Evolutionary conservation across 2,888 invertebrate species (phyloP).

Genomic region (Spodoptera littoralis): DNA sequence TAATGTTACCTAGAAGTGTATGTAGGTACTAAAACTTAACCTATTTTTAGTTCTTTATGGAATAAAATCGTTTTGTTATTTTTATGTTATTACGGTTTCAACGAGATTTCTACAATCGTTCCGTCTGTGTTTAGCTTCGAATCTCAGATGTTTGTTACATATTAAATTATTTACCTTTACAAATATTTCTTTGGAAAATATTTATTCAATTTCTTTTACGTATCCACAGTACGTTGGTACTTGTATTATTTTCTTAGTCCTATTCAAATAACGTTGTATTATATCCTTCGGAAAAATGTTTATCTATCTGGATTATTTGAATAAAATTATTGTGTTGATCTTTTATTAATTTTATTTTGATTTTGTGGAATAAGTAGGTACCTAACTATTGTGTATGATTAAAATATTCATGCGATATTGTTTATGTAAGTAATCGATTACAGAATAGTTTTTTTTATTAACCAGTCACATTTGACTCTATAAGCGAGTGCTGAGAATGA

Average conservation of each 20-base stretch:
- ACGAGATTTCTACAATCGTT: background rate
- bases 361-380: background rate
- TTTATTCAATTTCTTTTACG: background rate
- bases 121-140: background rate
- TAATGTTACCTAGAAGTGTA: too few relatives aligned
- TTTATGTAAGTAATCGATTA: too few relatives aligned
- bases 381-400: too few relatives aligned
- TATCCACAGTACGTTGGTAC: background rate
- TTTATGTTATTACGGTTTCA: background rate
- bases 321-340: background rate
- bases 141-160: background rate
- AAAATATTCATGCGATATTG: background rate
- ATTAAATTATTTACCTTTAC: background rate
- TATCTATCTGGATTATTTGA: background rate
- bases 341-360: background rate
- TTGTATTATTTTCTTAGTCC: background rate
- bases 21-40: too few relatives aligned
- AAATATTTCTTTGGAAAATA: background rate
- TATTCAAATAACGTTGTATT: background rate
- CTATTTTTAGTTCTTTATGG: too few relatives aligned
- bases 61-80: too few relatives aligned
- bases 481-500: too few relatives aligned
- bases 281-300: background rate
- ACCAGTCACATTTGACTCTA: too few relatives aligned
- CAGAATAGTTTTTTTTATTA: too few relatives aligned